These are phyloP conservation scores for Spongilla lacustris DNA, from an alignment of 37 sponge, comb jelly and placozoan genomes.

Conservation along the genomic window DNA sequence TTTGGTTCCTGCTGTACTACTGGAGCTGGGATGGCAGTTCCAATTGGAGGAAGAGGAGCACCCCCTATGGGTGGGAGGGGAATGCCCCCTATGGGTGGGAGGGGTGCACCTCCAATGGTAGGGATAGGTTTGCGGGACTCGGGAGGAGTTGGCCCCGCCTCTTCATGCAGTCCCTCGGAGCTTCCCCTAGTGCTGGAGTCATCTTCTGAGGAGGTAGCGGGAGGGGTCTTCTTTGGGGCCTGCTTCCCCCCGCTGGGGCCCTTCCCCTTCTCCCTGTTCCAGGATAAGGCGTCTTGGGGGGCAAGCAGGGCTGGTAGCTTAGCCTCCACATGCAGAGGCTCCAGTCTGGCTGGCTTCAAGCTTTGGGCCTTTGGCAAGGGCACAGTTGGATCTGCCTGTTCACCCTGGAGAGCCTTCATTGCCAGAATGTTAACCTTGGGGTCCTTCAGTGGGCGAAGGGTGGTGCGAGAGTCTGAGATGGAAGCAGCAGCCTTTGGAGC, in stretches of 20 bases:
- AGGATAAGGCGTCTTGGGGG: neutral
- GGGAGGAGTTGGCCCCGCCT: neutral
- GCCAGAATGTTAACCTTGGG: constrained; percentile 33
- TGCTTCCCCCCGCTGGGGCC: constrained; percentile 45
- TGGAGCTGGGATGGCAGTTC: neutral
- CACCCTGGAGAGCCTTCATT: constrained; percentile 19
- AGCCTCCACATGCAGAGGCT: neutral
- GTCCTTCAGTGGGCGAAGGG: constrained; percentile 53
- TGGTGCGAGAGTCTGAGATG: neutral
- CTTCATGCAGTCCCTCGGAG: too few species aligned
- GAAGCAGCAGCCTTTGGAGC: neutral
- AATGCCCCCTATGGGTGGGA: constrained; percentile 18
- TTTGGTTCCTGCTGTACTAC: neutral
- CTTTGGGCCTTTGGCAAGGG: constrained; percentile 50
- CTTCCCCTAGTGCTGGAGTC: constrained; percentile 12
- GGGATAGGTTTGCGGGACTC: neutral
- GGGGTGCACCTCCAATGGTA: constrained; percentile 6
- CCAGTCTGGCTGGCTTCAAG: constrained; percentile 1
- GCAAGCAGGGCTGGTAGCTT: neutral
- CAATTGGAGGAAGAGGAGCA: constrained; percentile 2
- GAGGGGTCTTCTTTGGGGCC: constrained; percentile 35
- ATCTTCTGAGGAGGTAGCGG: constrained; percentile 50
- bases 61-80: too few species aligned
- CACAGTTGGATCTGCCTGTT: neutral
- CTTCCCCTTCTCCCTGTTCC: constrained; percentile 29